These are phyloP conservation scores for Drosophila mauritiana DNA, from an alignment of 1,140 invertebrate genomes.

Conservation along the genomic window DNA sequence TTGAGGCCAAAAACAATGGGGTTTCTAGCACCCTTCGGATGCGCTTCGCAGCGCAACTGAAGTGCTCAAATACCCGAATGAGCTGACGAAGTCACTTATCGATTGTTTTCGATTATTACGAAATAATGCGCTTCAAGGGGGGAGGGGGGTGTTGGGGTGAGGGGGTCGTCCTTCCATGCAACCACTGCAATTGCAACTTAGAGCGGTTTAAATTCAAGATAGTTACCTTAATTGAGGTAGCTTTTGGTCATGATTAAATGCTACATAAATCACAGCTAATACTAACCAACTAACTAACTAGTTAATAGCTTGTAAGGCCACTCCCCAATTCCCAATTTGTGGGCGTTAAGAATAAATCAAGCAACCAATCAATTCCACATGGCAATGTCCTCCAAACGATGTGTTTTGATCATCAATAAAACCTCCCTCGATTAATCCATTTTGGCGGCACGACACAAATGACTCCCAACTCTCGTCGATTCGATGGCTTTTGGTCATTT, in stretches of 20 bases:
- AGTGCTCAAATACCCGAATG: constrained; percentile 29
- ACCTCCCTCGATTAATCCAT: constrained; percentile 58
- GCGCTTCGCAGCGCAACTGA: constrained; percentile 38
- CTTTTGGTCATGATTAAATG: too few species aligned
- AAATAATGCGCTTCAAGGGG: constrained; percentile 25
- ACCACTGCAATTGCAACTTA: constrained; percentile 5
- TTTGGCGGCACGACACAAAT: constrained; percentile 50
- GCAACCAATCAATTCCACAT: constrained; percentile 22
- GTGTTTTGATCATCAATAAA: constrained; percentile 66
- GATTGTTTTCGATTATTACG: constrained; percentile 42
- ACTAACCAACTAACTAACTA: background rate
- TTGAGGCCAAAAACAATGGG: constrained; percentile 36
- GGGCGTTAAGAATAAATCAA: constrained; percentile 40
- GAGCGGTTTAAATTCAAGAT: background rate
- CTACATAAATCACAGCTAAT: background rate
- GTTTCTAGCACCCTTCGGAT: constrained; percentile 44
- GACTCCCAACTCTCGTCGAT: constrained; percentile 20
- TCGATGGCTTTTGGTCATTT: constrained; percentile 68
- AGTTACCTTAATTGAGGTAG: too few species aligned
- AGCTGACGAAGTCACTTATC: constrained; percentile 43
- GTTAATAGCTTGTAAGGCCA: constrained; percentile 33
- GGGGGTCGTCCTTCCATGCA: constrained; percentile 12
- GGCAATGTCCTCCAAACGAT: constrained; percentile 49
- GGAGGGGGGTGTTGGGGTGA: too few species aligned
- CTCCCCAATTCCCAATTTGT: constrained; percentile 9